Conservation (phyloP, 1,140 invertebrate species). For the Hermatobates lingyangjiaoensis region DNA sequence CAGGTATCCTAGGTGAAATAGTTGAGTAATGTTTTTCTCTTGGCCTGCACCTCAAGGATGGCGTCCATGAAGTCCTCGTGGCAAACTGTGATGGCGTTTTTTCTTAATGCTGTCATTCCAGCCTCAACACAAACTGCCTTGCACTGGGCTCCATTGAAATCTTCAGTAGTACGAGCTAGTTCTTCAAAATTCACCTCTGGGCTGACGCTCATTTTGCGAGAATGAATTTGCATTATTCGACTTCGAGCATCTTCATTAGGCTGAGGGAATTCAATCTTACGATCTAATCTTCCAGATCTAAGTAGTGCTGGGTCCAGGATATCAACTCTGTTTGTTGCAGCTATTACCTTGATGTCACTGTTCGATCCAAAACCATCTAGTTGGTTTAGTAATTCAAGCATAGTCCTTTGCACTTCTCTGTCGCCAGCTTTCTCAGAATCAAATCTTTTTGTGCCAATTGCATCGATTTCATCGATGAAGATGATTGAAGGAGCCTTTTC, state of each 20-base stretch:
- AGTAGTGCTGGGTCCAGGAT: conserved; percentile 36
- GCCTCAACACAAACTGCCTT: conserved; percentile 61
- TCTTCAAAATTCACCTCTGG: conserved; percentile 54
- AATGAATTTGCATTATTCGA: conserved; percentile 57
- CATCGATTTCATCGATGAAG: conserved; percentile 17
- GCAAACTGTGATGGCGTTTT: conserved; percentile 39
- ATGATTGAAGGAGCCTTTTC: conserved; percentile 13
- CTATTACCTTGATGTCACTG: conserved; percentile 31
- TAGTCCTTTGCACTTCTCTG: conserved; percentile 16
- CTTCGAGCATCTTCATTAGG: conserved; percentile 56
- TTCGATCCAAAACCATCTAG: conserved; percentile 21
- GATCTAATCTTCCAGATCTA: conserved; percentile 34
- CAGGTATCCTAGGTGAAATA: conserved; percentile 6
- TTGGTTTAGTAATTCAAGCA: conserved; percentile 20
- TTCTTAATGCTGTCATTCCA: conserved; percentile 51
- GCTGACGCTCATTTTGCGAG: conserved; percentile 53
- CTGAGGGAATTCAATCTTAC: conserved; percentile 56
- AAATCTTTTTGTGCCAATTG: conserved; percentile 16
- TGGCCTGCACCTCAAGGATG: conserved; percentile 21
- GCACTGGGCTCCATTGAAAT: conserved; percentile 59
- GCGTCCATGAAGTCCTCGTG: conserved; percentile 67
- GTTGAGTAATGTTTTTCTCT: conserved; percentile 3
- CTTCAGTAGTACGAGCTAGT: conserved; percentile 49
- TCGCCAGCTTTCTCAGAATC: conserved; percentile 10
- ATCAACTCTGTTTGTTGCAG: conserved; percentile 40